Evolutionary conservation across 2,797 vertebrate genomes (phyloP), one percentile per base, ranked within the genome.

Genomic region (Harpagifer antarcticus): DNA sequence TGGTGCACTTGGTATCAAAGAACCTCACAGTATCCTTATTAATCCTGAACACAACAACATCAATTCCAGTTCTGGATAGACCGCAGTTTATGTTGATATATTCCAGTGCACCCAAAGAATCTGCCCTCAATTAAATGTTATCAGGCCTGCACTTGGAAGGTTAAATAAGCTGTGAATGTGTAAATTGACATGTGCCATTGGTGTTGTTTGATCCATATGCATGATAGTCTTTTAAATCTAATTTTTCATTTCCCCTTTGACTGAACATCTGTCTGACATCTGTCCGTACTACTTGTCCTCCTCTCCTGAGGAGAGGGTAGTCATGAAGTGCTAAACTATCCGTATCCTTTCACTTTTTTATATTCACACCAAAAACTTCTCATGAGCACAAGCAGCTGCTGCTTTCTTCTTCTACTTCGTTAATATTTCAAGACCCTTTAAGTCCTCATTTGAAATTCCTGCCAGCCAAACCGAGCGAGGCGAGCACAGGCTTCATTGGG

Each of bases 191-290:
- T 19, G 27, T 20, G 71, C 57, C 69, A 62, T 68, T 76, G 44
- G 40, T 72, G 47, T 55, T 74, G 77, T 78, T 86, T 86, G 75
- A 86, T 86, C 57, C 70, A 77, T 69, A 75, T 69, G 77, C 40
- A 37, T 58, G 63, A 50, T 50, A 63, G 64, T 75, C 50, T 54
- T 69, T 63, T 43, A 74, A 60, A 63, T 64, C 31, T 8, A 50
- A 42, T 37, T 75, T 43, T 59, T 59, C 16, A 17, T 47, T 40
- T 45, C 50, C 49, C 59, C 19, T 83, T 76, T 55, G 54, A 77
- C 71, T 56, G 20, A 84, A 86, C 92, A 91, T 92, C 85, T 93
- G 91, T 57, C 82, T 40, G 64, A 79, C 90, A 93, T 90, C 87
- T 93, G 92, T 81, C 17, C 23, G 15, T 7, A 65, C 56, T 44